Percentiles rank a stretch among this genome's conserved stretches.
These are phyloP conservation scores for Varanus salvator DNA, from an alignment of 2,113 vertebrate species.

Conservation along the genomic window DNA sequence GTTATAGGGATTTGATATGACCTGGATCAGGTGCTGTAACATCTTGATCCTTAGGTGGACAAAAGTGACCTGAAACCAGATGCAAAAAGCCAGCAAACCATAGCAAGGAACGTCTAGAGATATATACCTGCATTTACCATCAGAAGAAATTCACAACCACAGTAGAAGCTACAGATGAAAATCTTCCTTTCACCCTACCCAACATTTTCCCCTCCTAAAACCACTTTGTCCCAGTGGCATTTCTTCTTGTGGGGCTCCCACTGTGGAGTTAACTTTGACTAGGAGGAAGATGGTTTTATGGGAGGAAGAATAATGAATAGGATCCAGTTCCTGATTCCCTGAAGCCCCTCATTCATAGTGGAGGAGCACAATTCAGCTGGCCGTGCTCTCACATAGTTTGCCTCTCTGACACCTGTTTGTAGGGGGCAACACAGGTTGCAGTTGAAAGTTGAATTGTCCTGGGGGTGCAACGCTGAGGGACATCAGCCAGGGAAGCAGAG, in stretches of 20 bases:
- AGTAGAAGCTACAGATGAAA: neutral
- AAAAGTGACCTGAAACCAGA: neutral
- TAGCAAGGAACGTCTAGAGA: neutral
- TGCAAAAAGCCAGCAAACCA: neutral
- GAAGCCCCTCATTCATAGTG: neutral
- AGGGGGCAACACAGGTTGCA: neutral
- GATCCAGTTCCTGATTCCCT: neutral
- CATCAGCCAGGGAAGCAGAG: neutral
- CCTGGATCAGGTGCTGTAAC: neutral
- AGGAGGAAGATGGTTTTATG: neutral
- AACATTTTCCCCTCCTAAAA: neutral
- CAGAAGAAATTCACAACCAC: neutral
- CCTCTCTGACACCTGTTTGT: neutral
- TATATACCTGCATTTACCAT: neutral
- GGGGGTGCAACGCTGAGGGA: neutral
- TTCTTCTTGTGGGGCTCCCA: neutral
- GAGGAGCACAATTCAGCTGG: neutral
- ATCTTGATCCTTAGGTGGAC: neutral
- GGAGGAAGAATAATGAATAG: neutral
- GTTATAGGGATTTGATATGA: too few relatives aligned
- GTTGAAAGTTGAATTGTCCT: neutral
- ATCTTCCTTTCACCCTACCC: neutral
- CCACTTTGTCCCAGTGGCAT: neutral
- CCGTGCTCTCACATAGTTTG: neutral
- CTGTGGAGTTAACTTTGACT: neutral